Evolutionary conservation across 2,888 invertebrate genomes (phyloP), one percentile per base, ranked within the genome.

Genomic region (Caenorhabditis sp.): DNA sequence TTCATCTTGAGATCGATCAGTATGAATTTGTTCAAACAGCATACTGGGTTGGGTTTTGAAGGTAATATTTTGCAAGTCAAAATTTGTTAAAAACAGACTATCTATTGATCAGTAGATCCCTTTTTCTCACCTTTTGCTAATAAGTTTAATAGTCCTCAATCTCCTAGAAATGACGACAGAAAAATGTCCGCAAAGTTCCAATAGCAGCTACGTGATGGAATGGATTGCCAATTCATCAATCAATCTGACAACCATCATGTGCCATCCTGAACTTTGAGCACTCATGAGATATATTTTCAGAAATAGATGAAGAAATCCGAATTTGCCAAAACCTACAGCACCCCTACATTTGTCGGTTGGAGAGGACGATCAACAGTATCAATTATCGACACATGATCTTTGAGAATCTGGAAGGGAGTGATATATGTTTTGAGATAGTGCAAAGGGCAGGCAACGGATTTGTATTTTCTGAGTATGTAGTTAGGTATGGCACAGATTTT

Each of bases 391-490:
- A 88, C 51, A 74, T 87, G 60, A 85, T 91, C 44, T 90, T 90
- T 69, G 91, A 91, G 67, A 87, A 97, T 93, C 96, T 98, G 96
- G 98, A 98, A 92, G 99, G 99, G 58, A 96, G 97, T 60, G 99
- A 99, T 93, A 94, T 99, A 88, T 98, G 98, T 93, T 97, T 96
- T 93, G 99, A 99, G 58, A 87, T 91, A 51, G 91, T 90, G 20
- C 87, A 89, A 71, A 74, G 91, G 51, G 98, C 98, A 26, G 95
- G 95, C 37, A 96, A 97, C 68, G 98, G 99, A 85, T 99, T 99
- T 93, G 97, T 97, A 80, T 99, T 99, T 94, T 99, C 98, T 92
- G 99, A 99, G 94, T 97, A 98, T 53, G 99, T 99, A 69, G 97
- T 97, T 86, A 98, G 97, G 97, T 97, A 94, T 94, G 56, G 35